Conservation (phyloP, 2,797 vertebrate species). For the Sebastes itinus region DNA sequence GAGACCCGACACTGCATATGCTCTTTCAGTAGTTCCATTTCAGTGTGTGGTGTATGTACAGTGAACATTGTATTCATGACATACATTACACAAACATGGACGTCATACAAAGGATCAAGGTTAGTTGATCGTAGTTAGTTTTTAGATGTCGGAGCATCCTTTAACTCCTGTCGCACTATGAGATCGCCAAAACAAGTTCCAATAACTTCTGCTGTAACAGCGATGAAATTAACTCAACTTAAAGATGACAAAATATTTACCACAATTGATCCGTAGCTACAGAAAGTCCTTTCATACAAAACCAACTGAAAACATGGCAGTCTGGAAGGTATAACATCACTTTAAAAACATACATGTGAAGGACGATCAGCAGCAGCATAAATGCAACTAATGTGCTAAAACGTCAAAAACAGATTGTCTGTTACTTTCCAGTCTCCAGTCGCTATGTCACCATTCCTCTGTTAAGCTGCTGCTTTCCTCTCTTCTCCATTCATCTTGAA, state of each 20-base stretch:
- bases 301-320: background rate
- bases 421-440: background rate
- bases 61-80: background rate
- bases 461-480: background rate
- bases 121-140: background rate
- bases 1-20: background rate
- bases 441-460: background rate
- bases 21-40: background rate
- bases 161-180: background rate
- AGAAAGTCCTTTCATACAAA: background rate
- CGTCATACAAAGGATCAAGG: background rate
- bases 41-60: background rate
- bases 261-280: background rate
- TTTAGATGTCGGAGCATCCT: background rate
- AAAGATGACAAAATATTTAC: background rate
- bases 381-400: background rate
- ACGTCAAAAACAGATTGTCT: background rate
- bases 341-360: background rate
- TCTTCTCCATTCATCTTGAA: constrained; percentile 10
- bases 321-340: background rate
- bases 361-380: background rate
- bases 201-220: background rate
- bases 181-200: background rate
- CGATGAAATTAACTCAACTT: background rate
- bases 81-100: background rate